Evolutionary conservation across 2,888 invertebrate species (phyloP), one percentile per base, ranked within the genome.

Genomic region (Koerneria pararmatus): DNA sequence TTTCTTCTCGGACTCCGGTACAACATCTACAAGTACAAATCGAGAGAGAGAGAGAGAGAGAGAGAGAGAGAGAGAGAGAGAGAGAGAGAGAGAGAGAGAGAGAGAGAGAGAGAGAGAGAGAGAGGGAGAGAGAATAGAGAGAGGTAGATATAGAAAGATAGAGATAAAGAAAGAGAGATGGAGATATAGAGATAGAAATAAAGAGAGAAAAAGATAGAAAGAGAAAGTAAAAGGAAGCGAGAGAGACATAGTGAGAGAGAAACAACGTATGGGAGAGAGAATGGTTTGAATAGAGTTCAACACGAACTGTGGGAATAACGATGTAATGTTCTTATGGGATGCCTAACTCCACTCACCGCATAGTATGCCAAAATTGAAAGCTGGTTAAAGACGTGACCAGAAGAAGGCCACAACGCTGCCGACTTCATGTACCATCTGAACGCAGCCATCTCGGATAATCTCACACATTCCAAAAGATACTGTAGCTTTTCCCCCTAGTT

Each of bases 301-400:
- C n/a, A n/a, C n/a, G n/a, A n/a, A n/a, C n/a, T n/a, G n/a, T n/a
- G n/a, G n/a, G n/a, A n/a, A n/a, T n/a, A n/a, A n/a, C n/a, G n/a
- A n/a, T n/a, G n/a, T n/a, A n/a, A n/a, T n/a, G n/a, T n/a, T n/a
- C n/a, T n/a, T n/a, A n/a, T n/a, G n/a, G n/a, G n/a, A n/a, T n/a
- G 19, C 51, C 24, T 8, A 22, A 8, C 22, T 68, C 53, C 46
- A 67, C 69, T 60, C 61, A 76, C 76, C 62, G 86, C 85, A 73
- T 85, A 86, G 32, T 85, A 89, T 1, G 95, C 91, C 81, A 95
- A 86, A 76, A 95, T 88, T 31, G 94, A 95, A 76, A 97, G 86
- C 84, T 95, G 95, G 85, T 95, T 92, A 84, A 95, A 95, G 0
- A 95, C 93, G 74, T 91, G 88, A 61, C 95, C 95, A 86, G 94